Evolutionary conservation across 2,113 vertebrate species (phyloP), one percentile per base, ranked within the genome.

Genomic region (Poecile atricapillus): DNA sequence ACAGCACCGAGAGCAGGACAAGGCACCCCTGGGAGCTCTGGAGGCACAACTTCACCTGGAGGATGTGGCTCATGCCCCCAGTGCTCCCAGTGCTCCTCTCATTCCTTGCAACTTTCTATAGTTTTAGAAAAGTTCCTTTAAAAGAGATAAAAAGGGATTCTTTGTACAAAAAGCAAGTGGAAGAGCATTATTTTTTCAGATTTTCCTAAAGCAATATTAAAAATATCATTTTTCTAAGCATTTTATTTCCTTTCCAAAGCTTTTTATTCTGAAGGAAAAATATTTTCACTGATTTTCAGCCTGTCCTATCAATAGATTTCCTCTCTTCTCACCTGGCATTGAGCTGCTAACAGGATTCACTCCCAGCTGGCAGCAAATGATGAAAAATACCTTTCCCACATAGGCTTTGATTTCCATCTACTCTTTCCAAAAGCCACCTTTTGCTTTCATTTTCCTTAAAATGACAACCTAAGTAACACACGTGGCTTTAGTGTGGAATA

Each of bases 151-250:
- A 91, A 58, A 5, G 0, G 0, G 77, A 58, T 87, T 27, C 24
- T 89, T 93, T 83, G 71, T 39, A 90, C 47, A 52, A 33, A 77
- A 83, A 53, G 56, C 63, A 92, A 65, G 28, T 17, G 15, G 74
- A 89, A 84, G 65, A 37, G 69, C 49, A 47, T 73, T 95, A 27
- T 83, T 91, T 89, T 93, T 74, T 39, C 73, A 78, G 78, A 30
- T 59, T 87, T 93, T 71, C 58, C 39, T 59, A 88, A 62, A 95
- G 85, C 88, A 97, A 90, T 96, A 92, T 46, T 20, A 14, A 73
- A 87, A 80, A 9, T 23, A 77, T 65, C 64, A 59, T 64, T 90
- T 77, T 56, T 41, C 67, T 3, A 11, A 93, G 64, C n/a, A 15
- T 89, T 94, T 55, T 27, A 15, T 55, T 97, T 83, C 60, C 33